phyloP scores from a whole-genome alignment of 2,797 vertebrate species.

The Meda fulgida region DNA sequence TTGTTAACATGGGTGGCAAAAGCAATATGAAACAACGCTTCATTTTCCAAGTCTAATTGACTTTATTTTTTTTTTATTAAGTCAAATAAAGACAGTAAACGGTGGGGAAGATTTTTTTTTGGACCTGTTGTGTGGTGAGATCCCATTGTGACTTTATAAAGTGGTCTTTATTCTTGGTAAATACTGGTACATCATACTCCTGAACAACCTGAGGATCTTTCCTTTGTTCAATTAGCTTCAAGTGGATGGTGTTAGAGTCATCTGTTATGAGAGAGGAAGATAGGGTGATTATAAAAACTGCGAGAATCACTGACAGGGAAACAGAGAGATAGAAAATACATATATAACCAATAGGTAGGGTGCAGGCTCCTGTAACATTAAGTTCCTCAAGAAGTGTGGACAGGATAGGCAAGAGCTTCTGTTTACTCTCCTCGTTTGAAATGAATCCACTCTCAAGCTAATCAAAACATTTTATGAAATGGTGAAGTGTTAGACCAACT shows the following conservation, averaged over 20 bases:
- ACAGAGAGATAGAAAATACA: not conserved
- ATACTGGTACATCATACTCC: constrained; percentile 97
- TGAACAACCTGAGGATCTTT: constrained; percentile 93
- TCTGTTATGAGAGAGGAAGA: constrained; percentile 74
- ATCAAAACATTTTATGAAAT: constrained; percentile 55
- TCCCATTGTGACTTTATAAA: constrained; percentile 97
- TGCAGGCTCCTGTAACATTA: constrained; percentile 93
- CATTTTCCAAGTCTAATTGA: not conserved
- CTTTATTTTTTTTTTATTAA: not conserved
- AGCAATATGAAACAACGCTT: not conserved
- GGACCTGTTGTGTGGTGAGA: constrained; percentile 96
- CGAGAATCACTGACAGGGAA: not conserved
- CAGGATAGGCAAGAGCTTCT: constrained; percentile 96
- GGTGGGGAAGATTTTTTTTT: not conserved
- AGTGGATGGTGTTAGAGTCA: constrained; percentile 95
- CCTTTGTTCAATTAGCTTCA: constrained; percentile 93
- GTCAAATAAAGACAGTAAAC: not conserved
- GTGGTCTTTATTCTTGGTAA: constrained; percentile 93
- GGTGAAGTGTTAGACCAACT: not conserved
- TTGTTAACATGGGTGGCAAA: not conserved
- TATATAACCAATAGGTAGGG: constrained; percentile 89
- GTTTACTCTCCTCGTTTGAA: constrained; percentile 96
- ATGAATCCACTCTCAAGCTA: constrained; percentile 97
- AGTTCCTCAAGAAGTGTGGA: constrained; percentile 94
- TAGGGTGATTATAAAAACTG: not conserved